Conservation (phyloP, 2,113 vertebrate genomes). For the Chlorodrepanis virens region DNA sequence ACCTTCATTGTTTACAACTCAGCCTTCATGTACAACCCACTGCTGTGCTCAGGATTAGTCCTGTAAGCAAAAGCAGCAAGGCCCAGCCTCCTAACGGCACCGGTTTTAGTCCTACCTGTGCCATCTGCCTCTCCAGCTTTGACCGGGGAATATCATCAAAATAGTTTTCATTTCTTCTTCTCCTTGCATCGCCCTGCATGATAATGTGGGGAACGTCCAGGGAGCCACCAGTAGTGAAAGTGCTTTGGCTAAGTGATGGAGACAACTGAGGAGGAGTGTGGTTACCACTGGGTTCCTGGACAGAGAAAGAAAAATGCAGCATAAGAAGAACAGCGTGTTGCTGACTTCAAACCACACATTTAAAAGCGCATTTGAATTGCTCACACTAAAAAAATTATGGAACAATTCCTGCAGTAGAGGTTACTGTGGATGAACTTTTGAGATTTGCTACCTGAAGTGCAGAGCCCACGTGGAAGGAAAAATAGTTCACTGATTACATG, state of each 20-base stretch:
- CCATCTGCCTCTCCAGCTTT: slow-evolving; percentile 99
- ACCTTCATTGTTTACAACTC: neutral
- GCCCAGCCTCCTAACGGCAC: neutral
- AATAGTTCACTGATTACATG: neutral
- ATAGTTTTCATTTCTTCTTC: slow-evolving; percentile 98
- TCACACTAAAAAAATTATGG: neutral
- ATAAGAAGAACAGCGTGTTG: slow-evolving; percentile 33
- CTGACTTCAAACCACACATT: slow-evolving; percentile 16
- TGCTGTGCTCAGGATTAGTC: neutral
- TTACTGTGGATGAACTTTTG: neutral
- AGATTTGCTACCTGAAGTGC: neutral
- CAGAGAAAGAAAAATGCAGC: slow-evolving; percentile 62
- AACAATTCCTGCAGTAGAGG: neutral
- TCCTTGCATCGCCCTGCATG: slow-evolving; percentile 99
- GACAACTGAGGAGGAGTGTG: slow-evolving; percentile 97
- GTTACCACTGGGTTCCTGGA: slow-evolving; percentile 93
- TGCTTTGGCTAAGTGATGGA: slow-evolving; percentile 93
- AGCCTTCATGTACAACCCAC: neutral
- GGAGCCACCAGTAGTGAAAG: slow-evolving; percentile 93
- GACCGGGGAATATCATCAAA: slow-evolving; percentile 97
- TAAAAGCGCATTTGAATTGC: slow-evolving; percentile 27
- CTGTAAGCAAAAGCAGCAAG: neutral
- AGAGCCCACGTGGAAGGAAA: neutral
- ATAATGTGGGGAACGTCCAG: slow-evolving; percentile 99
- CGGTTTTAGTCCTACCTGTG: slow-evolving; percentile 86